Evolutionary conservation across 2,113 vertebrate species (phyloP), one percentile per base, ranked within the genome.

Genomic region (Trogon surrucura): DNA sequence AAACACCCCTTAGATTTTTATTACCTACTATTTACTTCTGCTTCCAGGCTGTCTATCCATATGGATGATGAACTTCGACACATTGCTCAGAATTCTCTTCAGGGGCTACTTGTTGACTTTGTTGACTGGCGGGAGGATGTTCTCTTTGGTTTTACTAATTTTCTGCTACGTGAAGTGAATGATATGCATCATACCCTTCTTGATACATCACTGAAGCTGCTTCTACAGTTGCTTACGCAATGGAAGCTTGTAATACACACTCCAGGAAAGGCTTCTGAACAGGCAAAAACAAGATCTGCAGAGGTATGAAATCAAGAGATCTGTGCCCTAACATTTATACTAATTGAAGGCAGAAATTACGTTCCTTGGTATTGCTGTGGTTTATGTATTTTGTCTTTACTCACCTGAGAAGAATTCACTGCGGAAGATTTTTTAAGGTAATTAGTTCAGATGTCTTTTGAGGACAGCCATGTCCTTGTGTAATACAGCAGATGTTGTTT

Each of bases 21-120:
- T 79, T 80, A 61, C 86, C 80, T 91, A 57, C 41, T 21, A 29
- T 79, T 69, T 81, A 19, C 88, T 80, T 89, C 27, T 16, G 54
- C 70, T 65, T 77, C 5, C 93, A 99, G 99, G 91, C 98, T 99
- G 10, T 99, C 99, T 5, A 99, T 99, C 82, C 99, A 99, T 91
- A 99, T 99, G 99, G 99, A 99, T 58, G 99, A 99, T 93, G 99
- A 99, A 87, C 98, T 99, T 65, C 98, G 99, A n/a, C 99, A 99
- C 38, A 99, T 99, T 94, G 99, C 99, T 67, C 99, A 99, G 96
- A 99, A 99, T 91, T 99, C 99, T 91, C 98, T 99, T 85, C 99
- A 99, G 97, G 99, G 99, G 72, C 97, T 99, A 65, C 98, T 99
- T 66, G 98, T 99, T 66, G 99, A 99, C 96, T 99, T 99, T 96